Conservation (phyloP, 2,888 invertebrate genomes). For the Trypoxylon attenuatum region DNA sequence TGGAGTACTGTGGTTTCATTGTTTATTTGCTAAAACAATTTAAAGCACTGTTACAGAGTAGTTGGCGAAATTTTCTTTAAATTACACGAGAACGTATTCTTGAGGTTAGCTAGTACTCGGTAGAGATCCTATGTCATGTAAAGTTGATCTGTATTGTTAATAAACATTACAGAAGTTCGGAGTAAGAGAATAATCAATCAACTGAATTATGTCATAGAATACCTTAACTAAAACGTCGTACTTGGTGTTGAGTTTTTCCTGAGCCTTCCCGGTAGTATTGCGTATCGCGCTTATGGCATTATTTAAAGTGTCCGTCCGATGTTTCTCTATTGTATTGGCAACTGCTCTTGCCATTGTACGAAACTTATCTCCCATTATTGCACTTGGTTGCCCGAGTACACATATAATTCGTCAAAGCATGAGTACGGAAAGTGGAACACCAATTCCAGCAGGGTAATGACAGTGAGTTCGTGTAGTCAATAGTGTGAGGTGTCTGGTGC, state of each 20-base stretch:
- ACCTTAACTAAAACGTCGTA: slow-evolving; percentile 66
- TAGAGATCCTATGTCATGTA: too few species aligned
- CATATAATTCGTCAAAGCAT: too few species aligned
- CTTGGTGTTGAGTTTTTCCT: slow-evolving; percentile 59
- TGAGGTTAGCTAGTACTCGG: not conserved
- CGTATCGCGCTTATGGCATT: slow-evolving; percentile 58
- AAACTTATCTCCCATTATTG: slow-evolving; percentile 58
- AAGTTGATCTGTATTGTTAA: not conserved
- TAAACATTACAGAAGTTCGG: not conserved
- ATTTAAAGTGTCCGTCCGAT: slow-evolving; percentile 45
- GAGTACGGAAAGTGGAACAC: too few species aligned
- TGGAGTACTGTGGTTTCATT: too few species aligned
- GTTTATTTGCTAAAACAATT: too few species aligned
- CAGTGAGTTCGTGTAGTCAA: too few species aligned
- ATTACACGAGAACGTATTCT: not conserved
- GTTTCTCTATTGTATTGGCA: slow-evolving; percentile 55
- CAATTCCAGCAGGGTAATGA: too few species aligned
- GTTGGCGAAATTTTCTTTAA: not conserved
- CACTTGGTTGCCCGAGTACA: too few species aligned
- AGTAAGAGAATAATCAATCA: too few species aligned
- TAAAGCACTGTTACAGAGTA: too few species aligned
- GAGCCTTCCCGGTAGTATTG: slow-evolving; percentile 61
- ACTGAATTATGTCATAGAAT: too few species aligned
- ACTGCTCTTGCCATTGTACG: slow-evolving; percentile 56
- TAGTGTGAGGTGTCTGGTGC: too few species aligned